Percentiles rank a stretch among this genome's conserved stretches.
phyloP scores from a whole-genome alignment of 2,113 vertebrate genomes.

The Charadrius vociferus region DNA sequence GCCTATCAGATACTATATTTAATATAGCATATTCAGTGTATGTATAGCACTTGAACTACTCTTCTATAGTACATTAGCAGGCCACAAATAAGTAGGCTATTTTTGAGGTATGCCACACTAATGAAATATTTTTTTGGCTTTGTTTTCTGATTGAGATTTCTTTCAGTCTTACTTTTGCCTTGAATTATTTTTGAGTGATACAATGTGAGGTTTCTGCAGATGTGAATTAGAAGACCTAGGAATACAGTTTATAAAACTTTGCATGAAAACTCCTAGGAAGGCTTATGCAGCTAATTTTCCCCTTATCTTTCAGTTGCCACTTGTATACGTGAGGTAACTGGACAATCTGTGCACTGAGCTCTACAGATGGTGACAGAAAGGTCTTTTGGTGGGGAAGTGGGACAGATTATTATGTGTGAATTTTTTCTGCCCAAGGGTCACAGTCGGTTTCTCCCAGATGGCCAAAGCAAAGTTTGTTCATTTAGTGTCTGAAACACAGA shows the following conservation, averaged over 20 bases:
- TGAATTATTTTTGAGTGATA: neutral
- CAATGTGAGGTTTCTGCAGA: neutral
- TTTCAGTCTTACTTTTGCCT: neutral
- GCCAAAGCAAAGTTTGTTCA: neutral
- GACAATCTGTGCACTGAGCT: neutral
- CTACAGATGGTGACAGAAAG: neutral
- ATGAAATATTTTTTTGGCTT: neutral
- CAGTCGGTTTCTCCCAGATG: neutral
- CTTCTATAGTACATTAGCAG: neutral
- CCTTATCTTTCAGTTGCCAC: neutral
- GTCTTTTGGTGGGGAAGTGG: neutral
- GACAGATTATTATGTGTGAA: neutral
- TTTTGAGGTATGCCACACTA: neutral
- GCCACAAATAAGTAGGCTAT: neutral
- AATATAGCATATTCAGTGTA: neutral
- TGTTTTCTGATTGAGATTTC: neutral
- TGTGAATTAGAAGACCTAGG: neutral
- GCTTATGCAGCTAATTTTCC: neutral
- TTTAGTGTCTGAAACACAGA: neutral
- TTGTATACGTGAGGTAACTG: neutral
- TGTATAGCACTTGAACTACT: neutral
- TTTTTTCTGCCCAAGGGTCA: neutral
- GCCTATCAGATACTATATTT: neutral
- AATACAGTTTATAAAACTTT: neutral
- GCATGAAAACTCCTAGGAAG: neutral